These are phyloP conservation scores for rabbit (Oryctolagus cuniculus) DNA, from an alignment of 2,113 vertebrate genomes.

Conservation along the genomic window mOryCun1.1 NC_091436.1:33523501-33524000, in stretches of 20 bases:
- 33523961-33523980: no score
- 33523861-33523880: no score
- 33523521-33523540: neutral
- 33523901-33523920: no score
- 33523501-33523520: neutral
- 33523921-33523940: no score
- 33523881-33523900: no score
- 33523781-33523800: no score
- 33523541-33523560: slow-evolving; percentile 7
- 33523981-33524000: no score
- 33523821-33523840: no score
- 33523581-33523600: neutral
- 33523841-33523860: no score
- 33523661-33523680: neutral
- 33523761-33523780: no score
- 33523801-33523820: no score
- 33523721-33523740: slow-evolving; percentile 30
- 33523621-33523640: slow-evolving; percentile 3
- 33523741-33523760: neutral
- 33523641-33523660: neutral
- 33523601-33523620: slow-evolving; percentile 2
- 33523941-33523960: no score
- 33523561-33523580: neutral
- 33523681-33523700: neutral
- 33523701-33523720: neutral